phyloP scores from a whole-genome alignment of 1,140 invertebrate genomes.

The Eriosoma lanigerum region DNA sequence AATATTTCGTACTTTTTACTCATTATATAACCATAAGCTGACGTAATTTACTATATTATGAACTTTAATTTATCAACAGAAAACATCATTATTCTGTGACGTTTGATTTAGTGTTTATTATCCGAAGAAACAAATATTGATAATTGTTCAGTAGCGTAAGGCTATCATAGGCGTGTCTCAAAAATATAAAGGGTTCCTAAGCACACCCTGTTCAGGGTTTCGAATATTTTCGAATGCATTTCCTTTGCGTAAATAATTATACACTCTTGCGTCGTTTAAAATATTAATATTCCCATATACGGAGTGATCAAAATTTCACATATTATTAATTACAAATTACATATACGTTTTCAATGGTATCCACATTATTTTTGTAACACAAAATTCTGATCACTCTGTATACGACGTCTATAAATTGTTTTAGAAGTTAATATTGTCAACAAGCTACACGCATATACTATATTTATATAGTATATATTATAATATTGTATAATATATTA shows the following conservation, averaged over 20 bases:
- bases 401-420: no score
- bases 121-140: background rate
- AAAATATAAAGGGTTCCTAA: constrained; percentile 7
- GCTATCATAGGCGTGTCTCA: constrained; percentile 8
- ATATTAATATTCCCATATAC: background rate
- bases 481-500: no score
- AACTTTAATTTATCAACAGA: background rate
- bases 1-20: background rate
- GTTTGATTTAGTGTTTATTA: background rate
- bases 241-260: constrained; percentile 14
- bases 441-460: background rate
- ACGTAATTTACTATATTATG: background rate
- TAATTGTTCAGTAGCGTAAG: constrained; percentile 16
- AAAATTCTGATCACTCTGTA: no score
- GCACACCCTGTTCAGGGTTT: background rate
- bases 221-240: background rate
- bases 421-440: background rate
- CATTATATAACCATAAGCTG: background rate
- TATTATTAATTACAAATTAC: no score
- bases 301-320: no score
- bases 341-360: no score
- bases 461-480: no score
- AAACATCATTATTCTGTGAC: background rate
- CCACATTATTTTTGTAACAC: no score
- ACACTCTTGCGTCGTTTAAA: background rate